These are phyloP conservation scores for Rhaphigaster nebulosa DNA, from an alignment of 2,888 invertebrate genomes.

Conservation along the genomic window DNA sequence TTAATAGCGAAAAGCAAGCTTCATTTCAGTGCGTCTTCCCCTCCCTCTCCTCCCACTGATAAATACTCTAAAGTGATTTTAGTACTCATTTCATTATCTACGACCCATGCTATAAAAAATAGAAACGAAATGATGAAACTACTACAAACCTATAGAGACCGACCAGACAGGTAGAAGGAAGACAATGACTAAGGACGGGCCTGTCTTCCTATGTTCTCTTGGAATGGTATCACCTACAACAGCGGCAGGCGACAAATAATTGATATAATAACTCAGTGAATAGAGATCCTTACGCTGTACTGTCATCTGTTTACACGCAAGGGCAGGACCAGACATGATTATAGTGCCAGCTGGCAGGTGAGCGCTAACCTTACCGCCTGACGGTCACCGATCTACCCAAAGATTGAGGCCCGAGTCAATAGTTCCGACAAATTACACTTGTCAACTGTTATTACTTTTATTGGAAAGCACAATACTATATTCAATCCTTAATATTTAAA, in stretches of 20 bases:
- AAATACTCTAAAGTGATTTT: too few species aligned
- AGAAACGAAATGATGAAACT: too few species aligned
- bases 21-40: too few species aligned
- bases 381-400: neutral
- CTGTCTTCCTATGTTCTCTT: neutral
- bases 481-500: too few species aligned
- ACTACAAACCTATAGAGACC: neutral
- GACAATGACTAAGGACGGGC: neutral
- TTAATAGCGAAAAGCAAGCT: too few species aligned
- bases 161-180: neutral
- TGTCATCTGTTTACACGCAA: conserved; percentile 26
- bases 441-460: neutral
- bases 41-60: too few species aligned
- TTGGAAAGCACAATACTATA: neutral
- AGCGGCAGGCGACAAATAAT: neutral
- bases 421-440: neutral
- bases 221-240: neutral
- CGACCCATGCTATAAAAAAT: too few species aligned
- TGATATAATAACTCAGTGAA: neutral
- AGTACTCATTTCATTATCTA: too few species aligned
- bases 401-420: neutral
- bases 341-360: neutral
- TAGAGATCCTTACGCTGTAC: neutral
- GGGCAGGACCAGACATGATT: neutral
- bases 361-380: neutral